phyloP scores from a whole-genome alignment of 2,888 invertebrate species.

The Plusia festucae region DNA sequence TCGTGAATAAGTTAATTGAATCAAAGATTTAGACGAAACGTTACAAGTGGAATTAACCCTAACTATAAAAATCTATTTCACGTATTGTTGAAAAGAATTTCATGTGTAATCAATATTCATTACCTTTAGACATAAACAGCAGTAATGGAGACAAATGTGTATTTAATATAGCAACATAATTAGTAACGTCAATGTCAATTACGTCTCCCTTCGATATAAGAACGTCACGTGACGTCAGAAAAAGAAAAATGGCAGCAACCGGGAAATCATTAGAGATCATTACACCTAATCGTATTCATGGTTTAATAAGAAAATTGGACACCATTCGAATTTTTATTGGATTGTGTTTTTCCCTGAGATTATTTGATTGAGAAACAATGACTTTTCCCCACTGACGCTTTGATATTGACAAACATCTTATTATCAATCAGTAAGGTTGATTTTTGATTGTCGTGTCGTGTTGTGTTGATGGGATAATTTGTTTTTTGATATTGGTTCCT shows the following conservation, averaged over 20 bases:
- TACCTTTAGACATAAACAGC: neutral
- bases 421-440: neutral
- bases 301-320: neutral
- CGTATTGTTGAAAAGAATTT: neutral
- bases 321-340: neutral
- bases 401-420: neutral
- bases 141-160: constrained; percentile 7
- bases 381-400: neutral
- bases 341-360: neutral
- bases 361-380: neutral
- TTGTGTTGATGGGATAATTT: neutral
- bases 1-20: no score
- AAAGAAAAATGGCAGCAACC: constrained; percentile 7
- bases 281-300: neutral
- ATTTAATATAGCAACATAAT: neutral
- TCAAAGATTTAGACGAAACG: no score
- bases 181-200: neutral
- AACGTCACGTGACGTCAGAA: neutral
- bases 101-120: constrained; percentile 6
- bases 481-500: neutral
- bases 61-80: no score
- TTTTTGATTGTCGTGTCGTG: neutral
- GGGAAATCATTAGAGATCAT: neutral
- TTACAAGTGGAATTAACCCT: no score
- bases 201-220: neutral